Evolutionary conservation across 2,888 invertebrate species (phyloP).

Genomic region (Noctua fimbriata): DNA sequence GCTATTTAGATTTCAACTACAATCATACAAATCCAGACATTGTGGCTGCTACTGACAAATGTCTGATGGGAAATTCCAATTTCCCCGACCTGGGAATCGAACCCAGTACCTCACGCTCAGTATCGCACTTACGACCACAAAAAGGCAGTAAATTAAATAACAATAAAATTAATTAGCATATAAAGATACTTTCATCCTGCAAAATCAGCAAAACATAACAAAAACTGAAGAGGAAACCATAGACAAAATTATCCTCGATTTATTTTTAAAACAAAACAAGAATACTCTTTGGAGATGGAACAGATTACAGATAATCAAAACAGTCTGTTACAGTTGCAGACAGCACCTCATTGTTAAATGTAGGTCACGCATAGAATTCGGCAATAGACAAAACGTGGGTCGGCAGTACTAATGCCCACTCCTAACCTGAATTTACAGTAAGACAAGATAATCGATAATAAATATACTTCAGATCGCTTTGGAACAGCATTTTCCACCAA

Average conservation of each 20-base stretch:
- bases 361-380: constrained; percentile 71
- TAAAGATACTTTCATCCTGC: background rate
- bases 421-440: constrained; percentile 66
- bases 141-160: background rate
- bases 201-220: constrained; percentile 8
- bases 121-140: background rate
- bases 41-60: background rate
- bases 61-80: background rate
- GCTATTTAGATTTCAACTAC: background rate
- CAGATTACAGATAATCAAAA: constrained; percentile 73
- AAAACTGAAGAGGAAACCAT: constrained; percentile 33
- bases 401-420: constrained; percentile 56
- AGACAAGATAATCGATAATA: constrained; percentile 58
- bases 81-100: background rate
- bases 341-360: constrained; percentile 72
- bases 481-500: constrained; percentile 32
- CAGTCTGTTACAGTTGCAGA: constrained; percentile 69
- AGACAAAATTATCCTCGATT: constrained; percentile 38
- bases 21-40: background rate
- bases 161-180: background rate
- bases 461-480: constrained; percentile 58
- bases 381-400: constrained; percentile 64
- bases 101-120: no score
- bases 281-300: constrained; percentile 62
- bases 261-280: constrained; percentile 48